These are phyloP conservation scores for Heliconius sara DNA, from an alignment of 2,888 invertebrate species.

Conservation along the genomic window DNA sequence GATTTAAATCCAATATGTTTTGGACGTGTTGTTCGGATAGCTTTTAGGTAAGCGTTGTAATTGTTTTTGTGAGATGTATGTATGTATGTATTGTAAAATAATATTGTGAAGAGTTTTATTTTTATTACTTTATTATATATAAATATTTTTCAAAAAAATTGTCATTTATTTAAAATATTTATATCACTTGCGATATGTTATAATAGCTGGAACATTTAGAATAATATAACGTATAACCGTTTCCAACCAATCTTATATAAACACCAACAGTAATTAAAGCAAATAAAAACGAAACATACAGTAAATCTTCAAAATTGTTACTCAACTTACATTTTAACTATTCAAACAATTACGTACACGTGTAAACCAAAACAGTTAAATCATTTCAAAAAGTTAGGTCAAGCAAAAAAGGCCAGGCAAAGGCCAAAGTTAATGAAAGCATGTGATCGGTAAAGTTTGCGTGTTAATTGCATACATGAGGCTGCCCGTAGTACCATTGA, in stretches of 20 bases:
- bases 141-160: too few species aligned
- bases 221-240: too few species aligned
- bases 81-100: conserved; percentile 4
- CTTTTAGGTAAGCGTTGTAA: conserved; percentile 39
- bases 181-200: too few species aligned
- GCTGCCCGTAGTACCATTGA: conserved; percentile 63
- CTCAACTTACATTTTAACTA: background rate
- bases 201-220: too few species aligned
- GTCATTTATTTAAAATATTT: too few species aligned
- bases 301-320: background rate
- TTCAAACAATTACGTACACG: background rate
- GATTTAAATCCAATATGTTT: conserved; percentile 59
- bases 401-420: conserved; percentile 26
- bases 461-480: conserved; percentile 69
- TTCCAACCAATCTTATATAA: background rate
- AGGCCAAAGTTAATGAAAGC: conserved; percentile 57
- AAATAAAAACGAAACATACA: background rate
- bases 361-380: background rate
- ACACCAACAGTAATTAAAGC: background rate
- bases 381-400: background rate
- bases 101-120: background rate
- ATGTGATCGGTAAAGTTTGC: conserved; percentile 66
- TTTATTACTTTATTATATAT: too few species aligned
- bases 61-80: conserved; percentile 10
- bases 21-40: conserved; percentile 49